These are phyloP conservation scores for Epinotia nisella DNA, from an alignment of 2,888 invertebrate species.

Conservation along the genomic window DNA sequence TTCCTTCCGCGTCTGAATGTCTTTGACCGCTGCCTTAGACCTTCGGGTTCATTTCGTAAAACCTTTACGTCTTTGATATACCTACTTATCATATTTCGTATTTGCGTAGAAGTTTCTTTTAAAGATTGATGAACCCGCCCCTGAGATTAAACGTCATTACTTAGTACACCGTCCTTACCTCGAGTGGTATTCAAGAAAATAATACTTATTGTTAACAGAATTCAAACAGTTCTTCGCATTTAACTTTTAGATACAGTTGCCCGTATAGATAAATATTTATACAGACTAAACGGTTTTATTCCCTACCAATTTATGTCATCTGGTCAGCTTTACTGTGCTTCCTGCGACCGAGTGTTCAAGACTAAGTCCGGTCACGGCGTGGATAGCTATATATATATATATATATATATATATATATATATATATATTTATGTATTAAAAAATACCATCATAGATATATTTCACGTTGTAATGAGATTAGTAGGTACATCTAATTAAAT, in stretches of 20 bases:
- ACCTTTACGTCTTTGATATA: slow-evolving; percentile 13
- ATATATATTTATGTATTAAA: too few relatives aligned
- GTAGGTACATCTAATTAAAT: neutral
- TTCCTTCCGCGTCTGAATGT: slow-evolving; percentile 1
- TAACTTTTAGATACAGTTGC: neutral
- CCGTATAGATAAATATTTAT: too few relatives aligned
- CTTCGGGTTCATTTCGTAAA: slow-evolving; percentile 10
- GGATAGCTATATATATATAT: too few relatives aligned
- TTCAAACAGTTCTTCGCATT: neutral
- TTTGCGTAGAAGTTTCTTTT: slow-evolving; percentile 19
- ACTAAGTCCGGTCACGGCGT: too few relatives aligned
- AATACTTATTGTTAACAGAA: neutral
- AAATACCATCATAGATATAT: too few relatives aligned
- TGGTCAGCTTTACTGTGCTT: too few relatives aligned
- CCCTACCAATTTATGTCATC: too few relatives aligned
- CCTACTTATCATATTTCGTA: too few relatives aligned
- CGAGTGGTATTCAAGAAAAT: slow-evolving; percentile 3
- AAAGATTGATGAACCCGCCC: slow-evolving; percentile 21
- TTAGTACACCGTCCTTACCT: neutral
- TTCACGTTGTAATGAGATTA: too few relatives aligned
- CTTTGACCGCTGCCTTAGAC: slow-evolving; percentile 27
- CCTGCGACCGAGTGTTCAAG: too few relatives aligned
- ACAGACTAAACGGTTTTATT: too few relatives aligned
- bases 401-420: too few relatives aligned
- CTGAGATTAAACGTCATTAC: neutral